These are phyloP conservation scores for Platynereis dumerilii DNA, from an alignment of 2,888 invertebrate genomes.

Conservation along the genomic window DNA sequence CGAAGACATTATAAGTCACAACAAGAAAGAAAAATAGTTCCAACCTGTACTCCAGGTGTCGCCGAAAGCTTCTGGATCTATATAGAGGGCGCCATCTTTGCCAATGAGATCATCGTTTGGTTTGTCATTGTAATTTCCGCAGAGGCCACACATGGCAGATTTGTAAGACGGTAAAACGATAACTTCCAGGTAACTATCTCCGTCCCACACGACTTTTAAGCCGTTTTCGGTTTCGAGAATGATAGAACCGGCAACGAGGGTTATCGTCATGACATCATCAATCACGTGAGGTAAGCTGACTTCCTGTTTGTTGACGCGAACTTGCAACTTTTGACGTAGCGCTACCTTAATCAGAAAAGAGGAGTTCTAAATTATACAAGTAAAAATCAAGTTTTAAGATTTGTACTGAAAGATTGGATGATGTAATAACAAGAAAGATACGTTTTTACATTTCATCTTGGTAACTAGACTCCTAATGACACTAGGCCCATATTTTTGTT, in stretches of 20 bases:
- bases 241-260: slow-evolving; percentile 61
- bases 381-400: too few species aligned
- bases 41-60: slow-evolving; percentile 90
- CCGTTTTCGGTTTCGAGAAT: slow-evolving; percentile 68
- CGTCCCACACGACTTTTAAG: slow-evolving; percentile 88
- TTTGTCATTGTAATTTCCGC: slow-evolving; percentile 91
- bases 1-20: too few species aligned
- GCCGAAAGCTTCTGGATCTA: slow-evolving; percentile 77
- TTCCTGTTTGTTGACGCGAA: slow-evolving; percentile 76
- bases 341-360: too few species aligned
- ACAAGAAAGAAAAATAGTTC: too few species aligned
- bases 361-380: too few species aligned
- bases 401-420: too few species aligned
- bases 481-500: too few species aligned
- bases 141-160: slow-evolving; percentile 84
- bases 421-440: too few species aligned
- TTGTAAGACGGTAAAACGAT: slow-evolving; percentile 77
- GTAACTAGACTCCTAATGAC: too few species aligned
- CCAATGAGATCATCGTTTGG: slow-evolving; percentile 80
- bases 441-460: too few species aligned
- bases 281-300: slow-evolving; percentile 25
- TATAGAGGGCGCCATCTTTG: slow-evolving; percentile 66
- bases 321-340: slow-evolving; percentile 82
- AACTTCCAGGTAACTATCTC: slow-evolving; percentile 87
- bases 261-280: slow-evolving; percentile 12